Percentiles rank a stretch among this genome's conserved stretches.
phyloP scores from a whole-genome alignment of 37 sponge, comb jelly and placozoan species.

The Haliclona indistincta region DNA sequence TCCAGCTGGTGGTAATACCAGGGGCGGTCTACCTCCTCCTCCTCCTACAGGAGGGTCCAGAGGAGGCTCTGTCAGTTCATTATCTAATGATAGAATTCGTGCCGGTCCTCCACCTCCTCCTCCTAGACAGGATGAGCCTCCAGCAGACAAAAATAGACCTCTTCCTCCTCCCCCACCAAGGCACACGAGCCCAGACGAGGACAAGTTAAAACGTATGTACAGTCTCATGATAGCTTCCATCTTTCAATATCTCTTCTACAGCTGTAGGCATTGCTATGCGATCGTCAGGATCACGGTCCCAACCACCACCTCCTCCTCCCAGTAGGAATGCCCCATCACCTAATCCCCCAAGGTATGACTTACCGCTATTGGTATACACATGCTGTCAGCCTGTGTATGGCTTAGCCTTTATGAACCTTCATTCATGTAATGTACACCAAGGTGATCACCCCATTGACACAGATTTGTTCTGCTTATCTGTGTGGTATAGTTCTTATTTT shows the following conservation, averaged over 20 bases:
- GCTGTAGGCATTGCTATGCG: neutral
- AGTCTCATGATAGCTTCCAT: neutral
- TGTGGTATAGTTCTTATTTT: no score
- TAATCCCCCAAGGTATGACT: no score
- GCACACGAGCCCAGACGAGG: neutral
- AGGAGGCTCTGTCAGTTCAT: no score
- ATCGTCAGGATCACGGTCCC: neutral
- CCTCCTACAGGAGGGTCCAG: conserved; percentile 2
- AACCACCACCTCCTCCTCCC: conserved; percentile 17
- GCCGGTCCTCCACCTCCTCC: conserved; percentile 8
- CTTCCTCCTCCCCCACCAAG: conserved; percentile 20
- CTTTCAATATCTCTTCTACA: neutral
- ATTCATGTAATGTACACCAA: no score
- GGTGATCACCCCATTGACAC: no score
- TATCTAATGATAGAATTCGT: no score
- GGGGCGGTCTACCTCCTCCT: conserved; percentile 18
- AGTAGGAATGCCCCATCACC: neutral
- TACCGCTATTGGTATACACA: no score
- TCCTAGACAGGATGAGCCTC: neutral
- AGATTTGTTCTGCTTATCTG: no score
- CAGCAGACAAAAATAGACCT: neutral
- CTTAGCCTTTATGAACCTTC: no score
- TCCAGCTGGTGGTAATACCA: neutral
- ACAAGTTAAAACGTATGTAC: neutral
- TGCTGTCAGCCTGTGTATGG: no score